Conservation (phyloP, 2,888 invertebrate genomes). For the Hyles lineata region DNA sequence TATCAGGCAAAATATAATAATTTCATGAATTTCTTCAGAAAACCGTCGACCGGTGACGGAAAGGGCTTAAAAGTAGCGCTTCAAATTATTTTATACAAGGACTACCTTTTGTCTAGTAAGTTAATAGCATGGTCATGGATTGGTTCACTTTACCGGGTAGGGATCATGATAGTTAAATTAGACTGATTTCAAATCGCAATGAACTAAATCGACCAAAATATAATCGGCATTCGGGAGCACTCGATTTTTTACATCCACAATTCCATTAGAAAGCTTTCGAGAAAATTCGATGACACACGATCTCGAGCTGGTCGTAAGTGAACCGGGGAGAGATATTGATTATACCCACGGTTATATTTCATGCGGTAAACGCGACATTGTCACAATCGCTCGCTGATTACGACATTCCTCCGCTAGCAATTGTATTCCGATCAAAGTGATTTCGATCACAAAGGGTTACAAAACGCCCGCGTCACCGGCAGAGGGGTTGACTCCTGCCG, state of each 20-base stretch:
- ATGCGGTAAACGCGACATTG: slow-evolving; percentile 49
- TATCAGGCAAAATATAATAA: too few species aligned
- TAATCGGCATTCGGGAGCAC: neutral
- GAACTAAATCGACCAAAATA: neutral
- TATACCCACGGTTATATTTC: slow-evolving; percentile 22
- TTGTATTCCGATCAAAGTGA: slow-evolving; percentile 74
- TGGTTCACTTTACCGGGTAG: too few species aligned
- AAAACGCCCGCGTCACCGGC: slow-evolving; percentile 69
- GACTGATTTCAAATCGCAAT: neutral
- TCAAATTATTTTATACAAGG: too few species aligned
- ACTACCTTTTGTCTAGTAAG: too few species aligned
- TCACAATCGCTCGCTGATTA: slow-evolving; percentile 69
- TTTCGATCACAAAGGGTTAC: slow-evolving; percentile 75
- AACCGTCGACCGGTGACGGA: too few species aligned
- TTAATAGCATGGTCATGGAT: too few species aligned
- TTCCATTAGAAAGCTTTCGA: neutral
- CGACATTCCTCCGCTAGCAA: slow-evolving; percentile 65
- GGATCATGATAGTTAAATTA: neutral
- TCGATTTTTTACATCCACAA: neutral
- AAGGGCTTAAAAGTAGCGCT: too few species aligned
- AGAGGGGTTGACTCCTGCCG: slow-evolving; percentile 55
- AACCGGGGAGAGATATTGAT: slow-evolving; percentile 17
- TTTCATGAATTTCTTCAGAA: too few species aligned
- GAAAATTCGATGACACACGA: slow-evolving; percentile 24
- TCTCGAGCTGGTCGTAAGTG: slow-evolving; percentile 15